Evolutionary conservation across 1,140 invertebrate genomes (phyloP), one percentile per base, ranked within the genome.

Genomic region (Saccostrea glomerata): DNA sequence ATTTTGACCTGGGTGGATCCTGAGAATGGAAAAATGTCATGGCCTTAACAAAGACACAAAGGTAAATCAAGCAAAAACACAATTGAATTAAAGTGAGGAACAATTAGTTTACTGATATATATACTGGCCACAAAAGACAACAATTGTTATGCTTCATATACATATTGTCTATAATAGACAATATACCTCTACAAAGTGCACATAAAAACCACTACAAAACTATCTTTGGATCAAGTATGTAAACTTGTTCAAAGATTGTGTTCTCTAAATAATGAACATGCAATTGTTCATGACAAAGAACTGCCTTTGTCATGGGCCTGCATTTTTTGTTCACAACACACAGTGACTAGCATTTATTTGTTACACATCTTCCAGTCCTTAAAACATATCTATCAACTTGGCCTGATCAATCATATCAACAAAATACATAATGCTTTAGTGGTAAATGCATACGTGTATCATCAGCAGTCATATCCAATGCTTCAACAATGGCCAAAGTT

Each of bases 401-500:
- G 70, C 70, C 25, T 36, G 25, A 36, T 25, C 70, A 30, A 30
- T 30, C 30, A 13, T 40, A 25, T 77, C 70, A 25, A 36, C 70
- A 36, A 77, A 30, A 25, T 77, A 77, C 70, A 77, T 30, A 77
- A 77, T 77, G 70, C 70, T 77, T 47, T 66, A 66, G 60, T 66
- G 23, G 23, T 66, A 66, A 66, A 66, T 66, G 60, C 60, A 66
- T 66, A 66, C 17, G 9, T 77, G 70, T 77, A 30, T 17, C 25
- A 36, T 77, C 70, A 77, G 70, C 70, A 77, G 70, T 77, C 30
- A 77, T 1, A 77, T 77, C 70, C 15, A 77, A 30, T 77, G 70
- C 70, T 77, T 36, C 30, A 77, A 77, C 70, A 77, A 77, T 77
- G 70, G 70, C 9, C 70, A 77, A 77, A 77, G 70, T 77, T 77